phyloP scores from a whole-genome alignment of 2,888 invertebrate genomes.

The Sesia bembeciformis region DNA sequence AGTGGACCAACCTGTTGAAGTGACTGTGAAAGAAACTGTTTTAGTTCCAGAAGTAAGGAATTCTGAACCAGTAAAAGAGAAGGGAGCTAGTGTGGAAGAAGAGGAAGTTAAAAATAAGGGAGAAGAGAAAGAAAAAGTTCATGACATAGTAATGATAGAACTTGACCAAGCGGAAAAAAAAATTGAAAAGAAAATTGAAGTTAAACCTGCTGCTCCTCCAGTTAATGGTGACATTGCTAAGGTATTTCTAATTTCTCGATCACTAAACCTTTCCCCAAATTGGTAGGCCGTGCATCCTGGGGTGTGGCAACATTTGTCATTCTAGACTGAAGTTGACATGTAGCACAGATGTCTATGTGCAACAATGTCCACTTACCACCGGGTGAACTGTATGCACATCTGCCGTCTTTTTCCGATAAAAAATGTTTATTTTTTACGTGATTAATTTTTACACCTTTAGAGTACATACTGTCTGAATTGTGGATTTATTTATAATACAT shows the following conservation, averaged over 20 bases:
- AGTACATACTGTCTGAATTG: too few relatives aligned
- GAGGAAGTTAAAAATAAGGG: constrained; percentile 16
- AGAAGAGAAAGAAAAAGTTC: constrained; percentile 9
- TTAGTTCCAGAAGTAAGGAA: constrained; percentile 16
- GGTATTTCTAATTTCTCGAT: constrained; percentile 19
- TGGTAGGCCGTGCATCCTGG: too few relatives aligned
- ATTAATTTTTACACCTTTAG: too few relatives aligned
- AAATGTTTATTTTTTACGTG: too few relatives aligned
- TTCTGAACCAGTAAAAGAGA: constrained; percentile 10
- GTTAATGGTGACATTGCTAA: constrained; percentile 57
- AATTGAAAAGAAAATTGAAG: constrained; percentile 31
- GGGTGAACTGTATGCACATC: too few relatives aligned
- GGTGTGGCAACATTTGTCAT: too few relatives aligned
- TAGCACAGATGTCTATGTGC: too few relatives aligned
- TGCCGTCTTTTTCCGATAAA: too few relatives aligned
- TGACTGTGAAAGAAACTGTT: neutral
- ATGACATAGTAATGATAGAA: constrained; percentile 46
- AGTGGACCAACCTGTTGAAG: constrained; percentile 13
- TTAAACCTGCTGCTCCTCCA: constrained; percentile 33
- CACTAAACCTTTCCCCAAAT: too few relatives aligned
- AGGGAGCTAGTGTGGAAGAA: constrained; percentile 22
- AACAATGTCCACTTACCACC: too few relatives aligned
- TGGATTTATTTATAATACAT: neutral
- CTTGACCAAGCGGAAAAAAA: constrained; percentile 19
- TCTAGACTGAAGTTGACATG: too few relatives aligned